Base-by-base conservation (phyloP, 2,888 invertebrate genomes). In the Xanthorhoe designata region DNA sequence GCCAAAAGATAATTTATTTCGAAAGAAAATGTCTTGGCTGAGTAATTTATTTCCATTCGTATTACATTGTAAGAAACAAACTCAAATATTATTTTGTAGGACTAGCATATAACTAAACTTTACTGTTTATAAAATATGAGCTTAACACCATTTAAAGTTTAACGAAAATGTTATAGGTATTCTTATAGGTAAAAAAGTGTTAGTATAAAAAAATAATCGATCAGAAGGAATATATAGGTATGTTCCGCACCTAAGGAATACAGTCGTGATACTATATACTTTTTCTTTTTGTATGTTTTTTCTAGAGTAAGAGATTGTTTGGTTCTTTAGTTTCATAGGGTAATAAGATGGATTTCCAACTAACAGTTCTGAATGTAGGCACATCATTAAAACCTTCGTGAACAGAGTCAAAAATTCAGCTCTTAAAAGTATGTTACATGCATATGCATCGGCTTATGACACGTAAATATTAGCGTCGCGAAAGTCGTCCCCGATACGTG, bases 401-500 rank as follows among this genome's bases (percentile, higher is more conserved):
- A n/a, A 35, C 9, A 35, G 35, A 35, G 35, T 9, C 7, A 9
- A 6, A 42, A 42, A 42, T 45, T 15, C 45, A 45, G n/a, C 3
- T 15, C 19, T 52, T 42, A 38, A 17, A 58, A 62, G 50, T 54
- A 66, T 54, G 68, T 18, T 63, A 38, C 55, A 62, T 70, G 53
- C 60, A 68, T 66, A 66, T 68, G 65, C 68, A 69, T 73, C 42
- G 60, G 19, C 49, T 53, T 63, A 68, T 62, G 59, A 64, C 68
- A 68, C 59, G 67, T 52, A 64, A 72, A 71, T 74, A 68, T 71
- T 70, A 68, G 55, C 49, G 61, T 61, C 64, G 72, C 70, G 83
- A 81, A 81, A 83, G 81, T 79, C 73, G 76, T 70, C 75, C 75
- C 68, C 72, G 53, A 71, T 68, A 63, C 69, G 59, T 64, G 66